Evolutionary conservation across 1,140 invertebrate genomes (phyloP).

Genomic region (Papilio helenus): DNA sequence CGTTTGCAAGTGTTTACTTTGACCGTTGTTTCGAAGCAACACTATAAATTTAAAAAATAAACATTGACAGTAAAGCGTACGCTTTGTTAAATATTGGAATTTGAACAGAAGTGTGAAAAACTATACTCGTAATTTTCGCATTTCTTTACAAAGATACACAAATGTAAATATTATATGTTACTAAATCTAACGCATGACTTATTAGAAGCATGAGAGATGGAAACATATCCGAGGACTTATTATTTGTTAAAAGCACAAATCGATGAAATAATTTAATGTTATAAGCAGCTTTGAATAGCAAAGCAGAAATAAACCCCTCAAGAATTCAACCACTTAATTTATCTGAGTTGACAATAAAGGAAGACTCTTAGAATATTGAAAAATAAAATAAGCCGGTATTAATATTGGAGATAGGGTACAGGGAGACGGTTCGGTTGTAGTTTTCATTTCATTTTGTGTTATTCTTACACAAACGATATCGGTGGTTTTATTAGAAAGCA

Average conservation of each 20-base stretch:
- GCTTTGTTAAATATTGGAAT: not conserved
- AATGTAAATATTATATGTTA: not conserved
- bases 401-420: conserved; percentile 68
- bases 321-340: conserved; percentile 31
- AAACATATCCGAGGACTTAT: not conserved
- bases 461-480: conserved; percentile 77
- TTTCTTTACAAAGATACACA: not conserved
- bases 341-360: conserved; percentile 34
- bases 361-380: conserved; percentile 50
- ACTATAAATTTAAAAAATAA: not conserved
- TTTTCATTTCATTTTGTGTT: conserved; percentile 78
- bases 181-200: not conserved
- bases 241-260: not conserved
- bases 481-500: conserved; percentile 78
- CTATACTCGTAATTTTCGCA: not conserved
- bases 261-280: not conserved
- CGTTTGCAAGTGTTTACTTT: conserved; percentile 28
- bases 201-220: not conserved
- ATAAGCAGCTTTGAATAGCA: conserved; percentile 2
- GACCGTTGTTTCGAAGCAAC: conserved; percentile 27
- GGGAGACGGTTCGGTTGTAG: conserved; percentile 63
- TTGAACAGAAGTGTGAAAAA: not conserved
- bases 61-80: conserved; percentile 3
- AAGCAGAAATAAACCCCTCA: conserved; percentile 16
- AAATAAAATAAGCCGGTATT: conserved; percentile 57